A percentile compares a stretch with the other conserved stretches of the same genome.
These are phyloP conservation scores for Drosophila siamana DNA, from an alignment of 2,888 invertebrate genomes.

Conservation along the genomic window DNA sequence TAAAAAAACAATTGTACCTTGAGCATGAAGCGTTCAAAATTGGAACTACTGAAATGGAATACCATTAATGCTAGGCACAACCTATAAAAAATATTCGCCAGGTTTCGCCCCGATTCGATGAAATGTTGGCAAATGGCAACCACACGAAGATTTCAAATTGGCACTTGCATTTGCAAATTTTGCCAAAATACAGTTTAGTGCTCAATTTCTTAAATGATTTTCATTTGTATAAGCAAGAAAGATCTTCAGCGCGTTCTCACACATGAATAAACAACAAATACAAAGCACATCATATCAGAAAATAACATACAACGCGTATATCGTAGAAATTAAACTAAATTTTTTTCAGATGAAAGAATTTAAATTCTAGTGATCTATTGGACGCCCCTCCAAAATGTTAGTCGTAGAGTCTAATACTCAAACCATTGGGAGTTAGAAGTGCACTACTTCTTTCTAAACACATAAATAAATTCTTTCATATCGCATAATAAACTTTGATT, in stretches of 20 bases:
- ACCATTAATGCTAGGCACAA: slow-evolving; percentile 49
- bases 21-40: slow-evolving; percentile 69
- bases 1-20: slow-evolving; percentile 78
- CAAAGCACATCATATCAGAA: slow-evolving; percentile 66
- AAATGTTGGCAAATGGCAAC: slow-evolving; percentile 47
- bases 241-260: slow-evolving; percentile 37
- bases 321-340: slow-evolving; percentile 30
- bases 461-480: slow-evolving; percentile 10
- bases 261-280: slow-evolving; percentile 49
- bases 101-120: slow-evolving; percentile 71
- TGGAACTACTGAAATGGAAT: slow-evolving; percentile 60
- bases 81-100: slow-evolving; percentile 57
- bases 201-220: slow-evolving; percentile 47
- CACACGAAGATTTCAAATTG: slow-evolving; percentile 56
- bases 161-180: slow-evolving; percentile 77
- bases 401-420: slow-evolving; percentile 10
- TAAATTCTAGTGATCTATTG: slow-evolving; percentile 13
- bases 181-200: slow-evolving; percentile 78
- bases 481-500: slow-evolving; percentile 30
- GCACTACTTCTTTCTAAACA: slow-evolving; percentile 2
- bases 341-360: slow-evolving; percentile 11
- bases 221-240: slow-evolving; percentile 17
- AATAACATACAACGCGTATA: slow-evolving; percentile 37
- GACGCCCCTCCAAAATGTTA: slow-evolving; percentile 33
- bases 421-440: slow-evolving; percentile 2